Base-by-base conservation (phyloP, 2,888 invertebrate species). In the Thereva unica region DNA sequence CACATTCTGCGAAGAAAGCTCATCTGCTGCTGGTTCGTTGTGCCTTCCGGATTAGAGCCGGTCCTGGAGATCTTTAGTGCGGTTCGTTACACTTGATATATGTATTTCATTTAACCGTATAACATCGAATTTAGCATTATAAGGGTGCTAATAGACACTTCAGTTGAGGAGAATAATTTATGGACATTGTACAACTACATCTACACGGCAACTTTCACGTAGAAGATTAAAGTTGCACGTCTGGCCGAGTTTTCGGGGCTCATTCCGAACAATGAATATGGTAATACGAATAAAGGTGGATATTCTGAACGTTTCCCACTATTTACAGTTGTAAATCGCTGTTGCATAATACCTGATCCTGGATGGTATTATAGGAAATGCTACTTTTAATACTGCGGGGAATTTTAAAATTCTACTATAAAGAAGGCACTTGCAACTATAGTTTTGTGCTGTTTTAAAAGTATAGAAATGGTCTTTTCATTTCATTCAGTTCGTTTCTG, bases 61-160 rank as follows among this genome's bases (percentile, higher is more conserved):
- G 70, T 70, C 69, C 72, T 71, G 71, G 70, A 71, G 71, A 72
- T 72, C 68, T 72, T 72, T 72, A 71, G 71, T 72, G 72, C 67
- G 72, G 72, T 72, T 72, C 72, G 72, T 72, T 72, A 72, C 71
- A 71, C 72, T 72, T 72, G 72, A 72, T 72, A 72, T 72, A 72
- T 71, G 72, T 68, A 72, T 71, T 72, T 72, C 72, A 72, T 72
- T 72, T 72, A 71, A 71, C 71, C 70, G 69, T 71, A 59, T 59
- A 59, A 59, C 59, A 59, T 59, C 59, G 59, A 74, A 72, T 76
- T 73, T 75, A 74, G 76, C 75, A 76, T 74, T 73, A 74, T 73
- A 75, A 76, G 78, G 76, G 78, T 75, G 77, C 77, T 78, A 78
- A 78, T 77, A 78, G 78, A 77, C 76, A 76, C 73, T 74, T 71